Evolutionary conservation across 2,888 invertebrate species (phyloP).

Genomic region (Arge pagana): DNA sequence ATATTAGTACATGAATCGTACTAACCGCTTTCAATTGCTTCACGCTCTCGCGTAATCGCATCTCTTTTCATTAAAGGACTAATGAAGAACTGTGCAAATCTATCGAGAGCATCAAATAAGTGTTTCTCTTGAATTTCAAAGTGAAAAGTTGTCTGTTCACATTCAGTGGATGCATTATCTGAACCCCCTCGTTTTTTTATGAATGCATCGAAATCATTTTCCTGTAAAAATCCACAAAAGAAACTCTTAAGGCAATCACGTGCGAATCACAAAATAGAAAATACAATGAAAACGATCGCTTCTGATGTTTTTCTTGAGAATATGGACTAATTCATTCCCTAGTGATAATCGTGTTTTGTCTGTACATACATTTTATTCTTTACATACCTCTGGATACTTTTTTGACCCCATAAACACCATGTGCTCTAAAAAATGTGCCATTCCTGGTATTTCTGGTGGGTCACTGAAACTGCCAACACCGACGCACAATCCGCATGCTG

Average conservation of each 20-base stretch:
- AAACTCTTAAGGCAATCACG: constrained; percentile 2
- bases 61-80: constrained; percentile 83
- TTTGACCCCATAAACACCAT: constrained; percentile 96
- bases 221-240: constrained; percentile 34
- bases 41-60: constrained; percentile 83
- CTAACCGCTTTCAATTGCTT: constrained; percentile 84
- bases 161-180: constrained; percentile 86
- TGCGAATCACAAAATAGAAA: constrained; percentile 3
- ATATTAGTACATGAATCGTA: constrained; percentile 7
- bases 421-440: constrained; percentile 87
- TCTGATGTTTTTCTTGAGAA: no score
- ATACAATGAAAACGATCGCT: not conserved
- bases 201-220: constrained; percentile 53
- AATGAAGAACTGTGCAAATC: constrained; percentile 88
- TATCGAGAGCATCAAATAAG: constrained; percentile 77
- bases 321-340: no score
- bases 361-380: not conserved
- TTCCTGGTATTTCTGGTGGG: constrained; percentile 74
- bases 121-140: constrained; percentile 85
- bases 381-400: constrained; percentile 79
- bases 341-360: not conserved
- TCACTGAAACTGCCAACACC: constrained; percentile 82
- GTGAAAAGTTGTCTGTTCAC: constrained; percentile 85
- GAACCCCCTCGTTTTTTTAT: constrained; percentile 79
- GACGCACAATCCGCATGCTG: constrained; percentile 77